Percentiles rank a stretch among this genome's conserved stretches.
Evolutionary conservation across 1,140 invertebrate species (phyloP).

Genomic region (Leptinotarsa defecta): DNA sequence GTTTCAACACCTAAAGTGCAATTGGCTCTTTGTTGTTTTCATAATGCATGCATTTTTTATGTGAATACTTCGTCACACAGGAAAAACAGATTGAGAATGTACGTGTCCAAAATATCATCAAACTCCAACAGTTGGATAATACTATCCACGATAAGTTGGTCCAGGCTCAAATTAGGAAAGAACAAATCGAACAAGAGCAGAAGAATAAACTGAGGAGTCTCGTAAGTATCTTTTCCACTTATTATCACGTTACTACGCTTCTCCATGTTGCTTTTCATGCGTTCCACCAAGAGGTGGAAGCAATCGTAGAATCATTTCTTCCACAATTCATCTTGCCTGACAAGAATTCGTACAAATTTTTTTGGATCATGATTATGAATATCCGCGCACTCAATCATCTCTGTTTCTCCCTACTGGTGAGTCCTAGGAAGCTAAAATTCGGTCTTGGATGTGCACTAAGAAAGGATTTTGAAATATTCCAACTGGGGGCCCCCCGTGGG

Average conservation of each 20-base stretch:
- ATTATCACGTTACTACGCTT: background rate
- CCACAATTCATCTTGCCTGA: no score
- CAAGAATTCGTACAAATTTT: no score
- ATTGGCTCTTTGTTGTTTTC: background rate
- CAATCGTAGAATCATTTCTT: no score
- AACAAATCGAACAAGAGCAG: constrained; percentile 71
- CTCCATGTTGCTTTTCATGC: background rate
- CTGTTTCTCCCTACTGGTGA: no score
- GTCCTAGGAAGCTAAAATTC: no score
- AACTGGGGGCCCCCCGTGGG: no score
- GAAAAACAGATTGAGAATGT: constrained; percentile 75
- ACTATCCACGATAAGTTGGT: constrained; percentile 76
- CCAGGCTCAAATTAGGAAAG: constrained; percentile 70
- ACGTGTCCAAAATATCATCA: constrained; percentile 65
- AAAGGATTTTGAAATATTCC: no score
- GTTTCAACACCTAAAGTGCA: no score
- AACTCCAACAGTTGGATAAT: constrained; percentile 68
- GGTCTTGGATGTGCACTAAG: no score
- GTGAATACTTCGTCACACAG: constrained; percentile 48
- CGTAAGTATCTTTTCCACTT: constrained; percentile 61
- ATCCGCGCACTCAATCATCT: no score
- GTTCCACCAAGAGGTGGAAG: no score
- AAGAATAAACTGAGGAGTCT: constrained; percentile 75
- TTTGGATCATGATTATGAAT: no score
- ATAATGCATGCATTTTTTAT: constrained; percentile 35